Percentiles rank a stretch among this genome's conserved stretches.
Evolutionary conservation across 2,113 vertebrate genomes (phyloP).

Genomic region (Australoheros scitulus): DNA sequence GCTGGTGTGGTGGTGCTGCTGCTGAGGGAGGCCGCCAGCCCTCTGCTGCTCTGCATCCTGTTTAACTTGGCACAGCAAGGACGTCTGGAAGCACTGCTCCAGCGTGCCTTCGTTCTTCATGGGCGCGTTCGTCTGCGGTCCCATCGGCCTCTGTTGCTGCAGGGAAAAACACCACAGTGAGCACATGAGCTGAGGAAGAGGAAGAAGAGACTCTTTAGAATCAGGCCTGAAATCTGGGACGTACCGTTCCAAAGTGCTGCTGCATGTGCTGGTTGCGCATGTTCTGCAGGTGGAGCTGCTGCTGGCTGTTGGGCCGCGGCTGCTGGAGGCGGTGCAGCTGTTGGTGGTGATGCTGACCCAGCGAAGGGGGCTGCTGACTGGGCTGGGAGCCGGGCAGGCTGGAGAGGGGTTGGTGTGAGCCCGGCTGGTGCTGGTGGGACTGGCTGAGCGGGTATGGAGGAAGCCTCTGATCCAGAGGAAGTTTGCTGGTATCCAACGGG

Average conservation of each 20-base stretch:
- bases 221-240: neutral
- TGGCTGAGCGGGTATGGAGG: conserved; percentile 84
- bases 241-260: conserved; percentile 54
- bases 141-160: conserved; percentile 53
- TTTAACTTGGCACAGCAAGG: conserved; percentile 51
- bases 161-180: neutral
- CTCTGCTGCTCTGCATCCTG: conserved; percentile 51
- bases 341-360: conserved; percentile 62
- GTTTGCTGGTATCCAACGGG: conserved; percentile 89
- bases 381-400: conserved; percentile 46
- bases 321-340: conserved; percentile 66
- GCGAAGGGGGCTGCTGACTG: conserved; percentile 41
- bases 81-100: conserved; percentile 53
- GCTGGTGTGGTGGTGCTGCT: conserved; percentile 68
- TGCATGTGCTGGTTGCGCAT: conserved; percentile 57
- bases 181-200: neutral
- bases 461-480: conserved; percentile 85
- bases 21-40: conserved; percentile 53
- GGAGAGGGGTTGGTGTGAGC: conserved; percentile 36
- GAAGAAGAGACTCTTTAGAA: neutral
- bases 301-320: conserved; percentile 33
- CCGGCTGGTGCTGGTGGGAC: conserved; percentile 72
- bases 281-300: conserved; percentile 67
- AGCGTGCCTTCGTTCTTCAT: conserved; percentile 45
- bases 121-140: neutral